Evolutionary conservation across 1,140 invertebrate species (phyloP), one percentile per base, ranked within the genome.

Genomic region (Hypothenemus hampei): DNA sequence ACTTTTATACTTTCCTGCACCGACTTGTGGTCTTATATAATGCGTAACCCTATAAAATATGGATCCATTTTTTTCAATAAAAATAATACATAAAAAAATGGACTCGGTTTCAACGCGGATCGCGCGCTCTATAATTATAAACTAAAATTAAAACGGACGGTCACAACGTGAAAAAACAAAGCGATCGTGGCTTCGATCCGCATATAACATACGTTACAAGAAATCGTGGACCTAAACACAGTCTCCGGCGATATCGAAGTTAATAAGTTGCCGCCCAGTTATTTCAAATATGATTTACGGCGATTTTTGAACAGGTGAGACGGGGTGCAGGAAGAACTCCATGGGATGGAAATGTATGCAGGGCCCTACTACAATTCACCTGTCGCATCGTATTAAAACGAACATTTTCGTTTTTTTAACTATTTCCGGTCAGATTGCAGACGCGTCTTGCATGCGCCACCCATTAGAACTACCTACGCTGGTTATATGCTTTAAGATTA

Each of bases 261-360:
- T 71, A 69, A 68, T 68, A 69, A 69, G 66, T 66, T 65, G 63
- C 68, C 68, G 68, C 69, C 69, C 67, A 70, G 65, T 68, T 69
- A 71, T 71, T 71, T 71, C 63, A 62, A 68, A 68, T 71, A 69
- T 71, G 69, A 71, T 71, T 71, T 71, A 71, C 67, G 50, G 31
- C 26, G 68, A 67, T 64, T 67, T 61, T 45, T 45, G 35, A 63
- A 61, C 67, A 69, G 67, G 64, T 69, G 67, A 65, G n/a, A n/a
- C n/a, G 64, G 40, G 43, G 52, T 47, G 20, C 40, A 55, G 44
- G 22, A 53, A 53, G 40, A n/a, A n/a, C n/a, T n/a, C n/a, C n/a
- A n/a, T n/a, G n/a, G n/a, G n/a, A n/a, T n/a, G n/a, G n/a, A n/a
- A n/a, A n/a, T n/a, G n/a, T 33, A 24, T 15, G 16, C 15, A 59